Base-by-base conservation (phyloP, 2,888 invertebrate genomes). In the Colostygia pectinataria region DNA sequence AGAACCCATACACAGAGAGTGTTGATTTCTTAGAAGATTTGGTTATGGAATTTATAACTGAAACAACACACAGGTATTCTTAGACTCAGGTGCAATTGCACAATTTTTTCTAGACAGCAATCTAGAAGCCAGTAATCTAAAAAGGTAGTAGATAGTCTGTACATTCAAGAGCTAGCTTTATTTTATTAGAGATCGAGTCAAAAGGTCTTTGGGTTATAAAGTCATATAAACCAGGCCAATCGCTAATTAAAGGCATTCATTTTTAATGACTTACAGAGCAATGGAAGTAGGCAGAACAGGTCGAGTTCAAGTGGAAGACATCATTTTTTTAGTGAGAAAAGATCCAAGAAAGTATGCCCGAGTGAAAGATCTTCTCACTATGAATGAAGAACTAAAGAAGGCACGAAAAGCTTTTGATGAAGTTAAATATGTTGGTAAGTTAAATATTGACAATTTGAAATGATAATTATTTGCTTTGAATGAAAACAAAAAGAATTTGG, bases 401-500 rank as follows among this genome's bases (percentile, higher is more conserved):
- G 99, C 99, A 8, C 93, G 99, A 65, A 99, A 99, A 91, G 99
- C 99, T 55, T 99, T 99, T 89, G 99, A 99, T 91, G 99, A 98
- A 93, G 97, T 97, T 57, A 98, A 98, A 94, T 98, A 97, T 92
- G 97, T 96, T 91, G 96, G 96, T 94, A 92, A 92, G 89, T 82
- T 55, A 14, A 14, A 9, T 7, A 9, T 12, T 10, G 2, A 31
- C 4, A 8, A 13, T 29, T 31, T 31, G 31, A 31, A 18, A 23
- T 39, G 9, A 23, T 29, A 32, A 24, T 32, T 10, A 23, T 23
- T 18, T 27, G 32, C 33, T 42, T 34, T 32, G 24, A 38, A 32
- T 45, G 29, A 1, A 37, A 24, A 23, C n/a, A 18, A 20, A 10
- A 10, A n/a, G n/a, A n/a, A n/a, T n/a, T n/a, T 20, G 20, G 5